phyloP scores from a whole-genome alignment of 2,888 invertebrate species.

The Theretra japonica region DNA sequence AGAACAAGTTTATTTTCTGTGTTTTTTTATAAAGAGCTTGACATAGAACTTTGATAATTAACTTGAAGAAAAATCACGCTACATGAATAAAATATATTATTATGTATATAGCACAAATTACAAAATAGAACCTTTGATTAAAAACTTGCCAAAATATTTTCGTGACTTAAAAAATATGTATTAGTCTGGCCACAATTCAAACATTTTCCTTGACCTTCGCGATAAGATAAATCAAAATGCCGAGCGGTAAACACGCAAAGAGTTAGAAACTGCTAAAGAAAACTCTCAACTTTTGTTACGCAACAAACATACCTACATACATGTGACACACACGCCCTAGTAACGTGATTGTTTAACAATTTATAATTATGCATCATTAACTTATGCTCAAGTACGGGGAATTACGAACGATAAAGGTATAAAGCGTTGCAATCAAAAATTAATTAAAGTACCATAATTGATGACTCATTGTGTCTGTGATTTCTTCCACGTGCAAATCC shows the following conservation, averaged over 20 bases:
- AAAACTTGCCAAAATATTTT: not conserved
- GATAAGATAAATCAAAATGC: not conserved
- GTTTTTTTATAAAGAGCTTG: too few species aligned
- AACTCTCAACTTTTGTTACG: not conserved
- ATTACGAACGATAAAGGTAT: not conserved
- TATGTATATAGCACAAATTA: too few species aligned
- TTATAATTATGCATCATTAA: not conserved
- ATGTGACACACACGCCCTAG: not conserved
- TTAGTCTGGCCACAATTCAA: too few species aligned
- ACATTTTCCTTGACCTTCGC: conserved; percentile 5
- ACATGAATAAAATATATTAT: too few species aligned
- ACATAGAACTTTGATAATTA: too few species aligned
- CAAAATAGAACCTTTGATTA: too few species aligned
- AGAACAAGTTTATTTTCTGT: too few species aligned
- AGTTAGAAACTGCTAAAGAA: not conserved
- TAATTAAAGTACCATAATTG: not conserved
- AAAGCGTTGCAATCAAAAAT: not conserved
- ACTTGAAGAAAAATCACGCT: too few species aligned
- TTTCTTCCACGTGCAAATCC: too few species aligned
- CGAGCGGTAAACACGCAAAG: not conserved
- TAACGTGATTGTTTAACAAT: conserved; percentile 1
- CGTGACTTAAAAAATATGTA: too few species aligned
- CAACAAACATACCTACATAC: not conserved
- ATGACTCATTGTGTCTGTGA: too few species aligned
- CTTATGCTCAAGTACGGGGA: not conserved